Evolutionary conservation across 2,888 invertebrate species (phyloP), one percentile per base, ranked within the genome.

Genomic region (Apantesis nais): DNA sequence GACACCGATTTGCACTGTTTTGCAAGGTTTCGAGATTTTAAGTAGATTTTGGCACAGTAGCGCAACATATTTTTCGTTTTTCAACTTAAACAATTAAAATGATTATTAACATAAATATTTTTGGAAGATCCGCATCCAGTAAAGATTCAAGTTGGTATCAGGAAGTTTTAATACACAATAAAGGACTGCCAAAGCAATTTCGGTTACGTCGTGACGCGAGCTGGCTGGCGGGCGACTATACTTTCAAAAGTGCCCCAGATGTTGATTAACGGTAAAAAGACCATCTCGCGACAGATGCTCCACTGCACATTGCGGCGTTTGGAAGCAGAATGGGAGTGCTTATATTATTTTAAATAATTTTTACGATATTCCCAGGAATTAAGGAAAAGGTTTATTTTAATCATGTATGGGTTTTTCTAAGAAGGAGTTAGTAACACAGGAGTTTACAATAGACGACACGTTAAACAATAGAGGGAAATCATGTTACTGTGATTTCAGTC

Each of bases 201-300:
- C 84, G 88, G 89, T 84, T 74, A 78, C 76, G 84, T 83, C 77
- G 85, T 78, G 80, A 76, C 82, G 78, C 82, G 77, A 81, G 74
- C 71, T 73, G 75, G 75, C 75, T 72, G 68, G 70, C 79, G 75
- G 77, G 80, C 84, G 87, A 82, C 84, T 88, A 84, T 89, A 94
- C 94, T 95, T 95, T 95, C 94, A 91, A 95, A 95, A 93, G 88
- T 94, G 94, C 90, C 95, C 95, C 92, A 95, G 93, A 90, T 95
- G 93, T 84, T 88, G 87, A 85, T 79, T 93, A 95, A 94, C 95
- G 93, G 95, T 93, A 91, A 82, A 88, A 84, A 87, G 85, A 84
- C 85, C 89, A 92, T 89, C 91, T 87, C 89, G 88, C 89, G 91
- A 92, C 94, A 93, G 91, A 92, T 92, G 92, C 87, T 82, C 86